Evolutionary conservation across 1,140 invertebrate genomes (phyloP).

Genomic region (Eurosta solidaginis): DNA sequence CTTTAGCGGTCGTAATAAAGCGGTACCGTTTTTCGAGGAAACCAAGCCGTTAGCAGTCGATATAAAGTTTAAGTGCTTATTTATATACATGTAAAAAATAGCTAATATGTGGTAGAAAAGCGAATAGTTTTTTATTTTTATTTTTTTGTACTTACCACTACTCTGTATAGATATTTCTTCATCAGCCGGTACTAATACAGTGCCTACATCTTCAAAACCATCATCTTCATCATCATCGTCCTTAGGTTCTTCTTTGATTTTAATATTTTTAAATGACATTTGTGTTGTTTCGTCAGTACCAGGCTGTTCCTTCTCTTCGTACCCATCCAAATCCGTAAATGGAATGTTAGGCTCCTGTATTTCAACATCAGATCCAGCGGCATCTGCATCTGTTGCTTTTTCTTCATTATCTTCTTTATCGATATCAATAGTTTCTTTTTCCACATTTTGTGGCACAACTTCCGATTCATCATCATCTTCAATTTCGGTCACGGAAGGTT

Average conservation of each 20-base stretch:
- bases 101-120: neutral
- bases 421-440: slow-evolving; percentile 37
- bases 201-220: slow-evolving; percentile 64
- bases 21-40: too few species aligned
- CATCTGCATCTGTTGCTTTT: slow-evolving; percentile 48
- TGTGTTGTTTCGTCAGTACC: slow-evolving; percentile 41
- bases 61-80: neutral
- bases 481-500: slow-evolving; percentile 57
- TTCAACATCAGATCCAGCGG: slow-evolving; percentile 58
- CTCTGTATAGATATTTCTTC: slow-evolving; percentile 56
- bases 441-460: slow-evolving; percentile 42
- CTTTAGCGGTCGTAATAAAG: too few species aligned
- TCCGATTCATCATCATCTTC: slow-evolving; percentile 58
- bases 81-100: too few species aligned
- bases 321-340: slow-evolving; percentile 62
- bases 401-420: slow-evolving; percentile 24
- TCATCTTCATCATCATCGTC: slow-evolving; percentile 62
- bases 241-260: slow-evolving; percentile 55
- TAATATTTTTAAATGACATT: slow-evolving; percentile 45
- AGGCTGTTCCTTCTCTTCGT: slow-evolving; percentile 55
- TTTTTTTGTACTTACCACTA: slow-evolving; percentile 47
- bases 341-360: slow-evolving; percentile 59
- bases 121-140: neutral
- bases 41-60: too few species aligned
- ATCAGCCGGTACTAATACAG: slow-evolving; percentile 45